Percentiles rank a stretch among this genome's conserved stretches.
These are phyloP conservation scores for Apotomis capreana DNA, from an alignment of 2,888 invertebrate species.

Conservation along the genomic window DNA sequence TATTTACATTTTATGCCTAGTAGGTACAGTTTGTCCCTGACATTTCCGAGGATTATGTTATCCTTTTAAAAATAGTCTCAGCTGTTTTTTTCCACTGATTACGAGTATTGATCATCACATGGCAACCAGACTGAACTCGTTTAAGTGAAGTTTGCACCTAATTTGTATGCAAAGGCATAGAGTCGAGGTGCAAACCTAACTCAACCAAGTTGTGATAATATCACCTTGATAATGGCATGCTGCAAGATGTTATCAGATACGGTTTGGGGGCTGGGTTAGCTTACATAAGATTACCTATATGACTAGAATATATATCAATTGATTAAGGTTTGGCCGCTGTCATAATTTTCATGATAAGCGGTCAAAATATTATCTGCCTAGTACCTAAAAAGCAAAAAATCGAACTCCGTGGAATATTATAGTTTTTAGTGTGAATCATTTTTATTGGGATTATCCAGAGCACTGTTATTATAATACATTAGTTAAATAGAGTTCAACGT, in stretches of 20 bases:
- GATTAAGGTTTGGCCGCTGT: conserved; percentile 1
- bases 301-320: background rate
- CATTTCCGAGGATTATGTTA: background rate
- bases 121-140: background rate
- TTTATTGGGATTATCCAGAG: no score
- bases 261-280: conserved; percentile 6
- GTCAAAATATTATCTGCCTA: background rate
- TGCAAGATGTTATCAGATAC: conserved; percentile 6
- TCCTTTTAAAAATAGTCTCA: background rate
- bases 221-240: background rate
- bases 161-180: background rate
- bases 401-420: no score
- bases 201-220: background rate
- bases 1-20: no score
- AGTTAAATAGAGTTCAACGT: no score
- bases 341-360: background rate
- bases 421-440: no score
- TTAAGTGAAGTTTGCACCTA: background rate
- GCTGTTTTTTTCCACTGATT: background rate
- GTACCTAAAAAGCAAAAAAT: background rate
- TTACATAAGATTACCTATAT: background rate
- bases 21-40: background rate
- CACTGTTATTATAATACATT: no score
- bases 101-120: background rate
- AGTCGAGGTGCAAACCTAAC: background rate